These are phyloP conservation scores for Pao palembangensis DNA, from an alignment of 2,113 vertebrate species.

Conservation along the genomic window DNA sequence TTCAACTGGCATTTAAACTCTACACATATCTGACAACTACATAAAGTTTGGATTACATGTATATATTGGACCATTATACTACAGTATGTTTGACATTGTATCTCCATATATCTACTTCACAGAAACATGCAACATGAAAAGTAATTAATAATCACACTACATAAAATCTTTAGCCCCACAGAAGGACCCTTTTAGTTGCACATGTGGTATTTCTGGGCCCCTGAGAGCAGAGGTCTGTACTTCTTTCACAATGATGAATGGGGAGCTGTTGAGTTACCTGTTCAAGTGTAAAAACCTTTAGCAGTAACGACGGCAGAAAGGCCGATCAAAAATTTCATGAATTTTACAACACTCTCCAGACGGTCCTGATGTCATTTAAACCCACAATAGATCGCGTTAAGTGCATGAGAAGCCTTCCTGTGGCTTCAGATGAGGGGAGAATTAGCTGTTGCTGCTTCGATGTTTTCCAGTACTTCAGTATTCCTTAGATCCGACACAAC, in stretches of 20 bases:
- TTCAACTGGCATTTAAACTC: constrained; percentile 46
- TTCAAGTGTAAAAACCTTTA: not conserved
- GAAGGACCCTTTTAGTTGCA: constrained; percentile 8
- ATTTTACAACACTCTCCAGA: too few relatives aligned
- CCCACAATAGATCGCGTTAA: constrained; percentile 16
- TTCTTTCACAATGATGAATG: not conserved
- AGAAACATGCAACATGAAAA: constrained; percentile 59
- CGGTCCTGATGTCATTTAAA: constrained; percentile 21
- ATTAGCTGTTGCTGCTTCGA: constrained; percentile 27
- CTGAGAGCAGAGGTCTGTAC: constrained; percentile 1
- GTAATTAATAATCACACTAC: constrained; percentile 33
- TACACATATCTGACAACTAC: constrained; percentile 54
- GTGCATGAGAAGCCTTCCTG: constrained; percentile 7
- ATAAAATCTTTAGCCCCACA: constrained; percentile 11
- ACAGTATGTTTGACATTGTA: constrained; percentile 38
- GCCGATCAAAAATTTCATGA: not conserved
- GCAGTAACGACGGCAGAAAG: too few relatives aligned
- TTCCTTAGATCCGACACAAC: constrained; percentile 10
- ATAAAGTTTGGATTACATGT: constrained; percentile 50
- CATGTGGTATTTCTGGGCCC: constrained; percentile 2
- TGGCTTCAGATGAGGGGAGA: constrained; percentile 10
- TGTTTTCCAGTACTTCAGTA: constrained; percentile 24
- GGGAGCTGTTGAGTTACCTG: constrained; percentile 5
- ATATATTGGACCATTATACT: constrained; percentile 44
- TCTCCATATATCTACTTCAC: constrained; percentile 51